phyloP scores from a whole-genome alignment of 2,888 invertebrate genomes.

The Sesia bembeciformis region DNA sequence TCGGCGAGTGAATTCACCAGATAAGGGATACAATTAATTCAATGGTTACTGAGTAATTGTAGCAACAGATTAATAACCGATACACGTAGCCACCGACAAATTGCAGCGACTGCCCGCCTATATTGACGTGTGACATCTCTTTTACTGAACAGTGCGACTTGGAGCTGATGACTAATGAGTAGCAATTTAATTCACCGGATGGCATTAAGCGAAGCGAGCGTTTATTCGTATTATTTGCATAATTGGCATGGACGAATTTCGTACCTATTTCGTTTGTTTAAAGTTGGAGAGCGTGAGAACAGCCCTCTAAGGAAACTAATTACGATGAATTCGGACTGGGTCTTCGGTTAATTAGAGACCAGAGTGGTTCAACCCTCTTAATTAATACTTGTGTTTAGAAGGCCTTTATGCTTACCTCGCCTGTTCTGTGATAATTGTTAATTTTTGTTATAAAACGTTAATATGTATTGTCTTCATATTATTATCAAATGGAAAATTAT shows the following conservation, averaged over 20 bases:
- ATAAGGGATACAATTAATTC: constrained; percentile 58
- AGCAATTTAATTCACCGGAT: constrained; percentile 11
- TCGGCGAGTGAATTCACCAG: constrained; percentile 38
- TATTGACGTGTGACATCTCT: constrained; percentile 37
- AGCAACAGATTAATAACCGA: constrained; percentile 56
- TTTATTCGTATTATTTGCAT: constrained; percentile 30
- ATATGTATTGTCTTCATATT: background rate
- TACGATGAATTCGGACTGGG: constrained; percentile 66
- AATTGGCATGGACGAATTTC: constrained; percentile 53
- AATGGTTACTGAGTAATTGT: constrained; percentile 50
- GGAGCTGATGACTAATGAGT: constrained; percentile 15
- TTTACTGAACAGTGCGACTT: constrained; percentile 13
- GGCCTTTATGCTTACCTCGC: constrained; percentile 53
- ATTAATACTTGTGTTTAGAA: constrained; percentile 68
- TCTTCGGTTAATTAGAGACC: constrained; percentile 71
- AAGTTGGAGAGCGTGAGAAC: constrained; percentile 62
- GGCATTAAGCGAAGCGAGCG: background rate
- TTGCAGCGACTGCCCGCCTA: constrained; percentile 42
- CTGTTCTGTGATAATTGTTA: constrained; percentile 68
- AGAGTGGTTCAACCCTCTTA: constrained; percentile 69
- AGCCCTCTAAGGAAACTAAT: constrained; percentile 67
- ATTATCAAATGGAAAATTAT: background rate
- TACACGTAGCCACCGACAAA: constrained; percentile 56
- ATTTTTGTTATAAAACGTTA: constrained; percentile 50
- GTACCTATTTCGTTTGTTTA: constrained; percentile 41